Evolutionary conservation across 2,113 vertebrate genomes (phyloP).

Genomic region (Lepisosteus osseus): DNA sequence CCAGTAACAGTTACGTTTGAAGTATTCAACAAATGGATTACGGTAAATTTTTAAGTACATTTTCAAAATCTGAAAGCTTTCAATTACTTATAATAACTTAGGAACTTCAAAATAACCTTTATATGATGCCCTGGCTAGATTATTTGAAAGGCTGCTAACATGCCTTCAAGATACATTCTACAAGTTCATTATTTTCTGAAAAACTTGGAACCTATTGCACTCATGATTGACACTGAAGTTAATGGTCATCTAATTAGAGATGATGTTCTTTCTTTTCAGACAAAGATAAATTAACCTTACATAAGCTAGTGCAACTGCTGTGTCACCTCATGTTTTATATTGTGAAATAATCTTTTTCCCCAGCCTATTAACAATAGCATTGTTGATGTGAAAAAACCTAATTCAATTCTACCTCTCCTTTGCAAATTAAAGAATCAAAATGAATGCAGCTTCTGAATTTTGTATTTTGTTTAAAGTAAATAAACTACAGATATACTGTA

Average conservation of each 20-base stretch:
- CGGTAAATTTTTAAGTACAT: no score
- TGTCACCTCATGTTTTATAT: slow-evolving; percentile 1
- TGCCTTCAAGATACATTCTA: background rate
- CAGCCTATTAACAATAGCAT: no score
- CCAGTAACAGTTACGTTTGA: no score
- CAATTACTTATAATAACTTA: background rate
- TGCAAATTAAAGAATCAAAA: no score
- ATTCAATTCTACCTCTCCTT: no score
- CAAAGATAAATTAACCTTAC: background rate
- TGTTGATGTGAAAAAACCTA: no score
- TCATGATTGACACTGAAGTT: background rate
- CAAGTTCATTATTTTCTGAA: background rate
- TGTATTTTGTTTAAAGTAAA: no score
- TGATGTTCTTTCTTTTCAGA: background rate
- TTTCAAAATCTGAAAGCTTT: background rate
- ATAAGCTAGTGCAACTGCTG: background rate
- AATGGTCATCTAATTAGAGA: slow-evolving; percentile 4
- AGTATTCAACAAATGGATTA: no score
- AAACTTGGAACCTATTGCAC: background rate
- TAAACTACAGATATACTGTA: no score
- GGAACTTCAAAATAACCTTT: background rate
- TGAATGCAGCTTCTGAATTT: no score
- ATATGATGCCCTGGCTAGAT: background rate
- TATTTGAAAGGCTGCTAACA: background rate
- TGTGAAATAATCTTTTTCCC: background rate